A percentile compares a stretch with the other conserved stretches of the same genome.
These are phyloP conservation scores for Bufo gargarizans DNA, from an alignment of 2,113 vertebrate genomes.

Conservation along the genomic window DNA sequence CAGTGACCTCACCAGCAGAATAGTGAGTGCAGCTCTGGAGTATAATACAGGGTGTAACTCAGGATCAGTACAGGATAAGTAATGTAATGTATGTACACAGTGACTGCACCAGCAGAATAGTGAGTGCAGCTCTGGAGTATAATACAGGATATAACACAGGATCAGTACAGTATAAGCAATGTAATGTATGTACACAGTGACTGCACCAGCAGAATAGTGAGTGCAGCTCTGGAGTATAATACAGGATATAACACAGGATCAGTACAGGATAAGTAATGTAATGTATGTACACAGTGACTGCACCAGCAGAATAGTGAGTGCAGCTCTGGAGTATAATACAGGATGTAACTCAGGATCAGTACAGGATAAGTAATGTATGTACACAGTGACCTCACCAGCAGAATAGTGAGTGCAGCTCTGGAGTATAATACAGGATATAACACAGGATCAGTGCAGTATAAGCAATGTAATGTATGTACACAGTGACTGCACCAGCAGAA, in stretches of 20 bases:
- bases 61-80: background rate
- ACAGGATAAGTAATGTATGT: background rate
- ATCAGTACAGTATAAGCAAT: no score
- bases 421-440: background rate
- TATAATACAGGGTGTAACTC: background rate
- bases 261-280: no score
- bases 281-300: background rate
- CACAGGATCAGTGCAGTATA: background rate
- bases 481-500: background rate
- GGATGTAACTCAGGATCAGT: no score
- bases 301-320: no score
- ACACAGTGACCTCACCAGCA: background rate
- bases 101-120: slow-evolving; percentile 1
- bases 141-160: no score
- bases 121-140: background rate
- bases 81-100: slow-evolving; percentile 7
- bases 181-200: no score
- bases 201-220: no score
- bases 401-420: slow-evolving; percentile 5
- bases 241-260: no score
- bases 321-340: no score
- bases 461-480: slow-evolving; percentile 1
- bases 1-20: no score
- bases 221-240: no score
- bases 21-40: no score